Evolutionary conservation across 2,888 invertebrate species (phyloP).

Genomic region (Saturnia pavonia): DNA sequence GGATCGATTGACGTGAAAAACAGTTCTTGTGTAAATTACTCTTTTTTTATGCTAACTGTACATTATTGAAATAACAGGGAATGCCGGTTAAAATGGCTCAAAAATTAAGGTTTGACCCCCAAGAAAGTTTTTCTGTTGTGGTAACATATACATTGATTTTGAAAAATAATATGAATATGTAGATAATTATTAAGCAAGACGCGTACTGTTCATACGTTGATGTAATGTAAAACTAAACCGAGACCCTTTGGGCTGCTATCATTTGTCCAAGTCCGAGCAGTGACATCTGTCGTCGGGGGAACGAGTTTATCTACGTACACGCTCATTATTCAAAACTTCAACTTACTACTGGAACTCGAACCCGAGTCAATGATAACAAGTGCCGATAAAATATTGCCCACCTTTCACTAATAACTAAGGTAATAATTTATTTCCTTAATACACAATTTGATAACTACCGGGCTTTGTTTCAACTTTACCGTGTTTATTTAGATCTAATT

Average conservation of each 20-base stretch:
- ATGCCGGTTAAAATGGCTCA: too few species aligned
- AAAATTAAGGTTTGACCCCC: too few species aligned
- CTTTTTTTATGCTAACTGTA: too few species aligned
- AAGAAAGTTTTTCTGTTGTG: too few species aligned
- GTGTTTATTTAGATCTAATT: background rate
- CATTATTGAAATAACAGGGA: too few species aligned
- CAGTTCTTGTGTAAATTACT: too few species aligned
- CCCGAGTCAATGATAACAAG: constrained; percentile 42
- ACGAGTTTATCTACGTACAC: constrained; percentile 63
- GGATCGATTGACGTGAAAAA: too few species aligned
- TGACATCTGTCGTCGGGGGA: constrained; percentile 65
- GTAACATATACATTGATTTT: too few species aligned
- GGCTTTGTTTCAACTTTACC: background rate
- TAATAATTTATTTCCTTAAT: constrained; percentile 26
- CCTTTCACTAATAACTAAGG: constrained; percentile 42
- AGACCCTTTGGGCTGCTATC: constrained; percentile 41
- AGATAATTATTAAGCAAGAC: background rate
- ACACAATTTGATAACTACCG: background rate
- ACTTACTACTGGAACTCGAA: constrained; percentile 51
- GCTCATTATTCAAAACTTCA: constrained; percentile 61
- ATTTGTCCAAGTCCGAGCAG: constrained; percentile 60
- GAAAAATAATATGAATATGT: background rate
- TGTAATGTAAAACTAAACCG: constrained; percentile 20
- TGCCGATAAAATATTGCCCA: constrained; percentile 38
- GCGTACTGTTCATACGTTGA: background rate